Evolutionary conservation across 2,888 invertebrate genomes (phyloP).

Genomic region (Bellardia bayeri): DNA sequence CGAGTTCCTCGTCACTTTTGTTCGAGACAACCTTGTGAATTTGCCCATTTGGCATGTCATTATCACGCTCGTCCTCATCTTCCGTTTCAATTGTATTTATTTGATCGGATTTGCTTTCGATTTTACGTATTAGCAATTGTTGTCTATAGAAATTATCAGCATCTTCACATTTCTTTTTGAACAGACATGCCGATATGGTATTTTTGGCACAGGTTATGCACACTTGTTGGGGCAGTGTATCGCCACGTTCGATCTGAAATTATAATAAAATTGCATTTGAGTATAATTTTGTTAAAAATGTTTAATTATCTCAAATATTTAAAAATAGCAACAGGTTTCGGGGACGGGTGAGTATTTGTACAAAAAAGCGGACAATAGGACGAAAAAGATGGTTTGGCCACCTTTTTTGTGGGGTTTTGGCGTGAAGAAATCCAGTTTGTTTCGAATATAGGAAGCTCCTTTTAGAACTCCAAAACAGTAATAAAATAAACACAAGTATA

Average conservation of each 20-base stretch:
- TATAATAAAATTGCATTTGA: no score
- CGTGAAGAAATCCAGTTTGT: no score
- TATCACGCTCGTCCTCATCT: slow-evolving; percentile 51
- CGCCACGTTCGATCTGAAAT: slow-evolving; percentile 81
- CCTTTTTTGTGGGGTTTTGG: no score
- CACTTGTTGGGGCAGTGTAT: slow-evolving; percentile 83
- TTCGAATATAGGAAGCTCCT: no score
- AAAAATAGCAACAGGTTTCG: no score
- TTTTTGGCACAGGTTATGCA: slow-evolving; percentile 82
- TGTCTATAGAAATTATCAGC: slow-evolving; percentile 83
- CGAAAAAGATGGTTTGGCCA: no score
- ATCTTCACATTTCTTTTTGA: slow-evolving; percentile 84
- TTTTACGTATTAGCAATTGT: slow-evolving; percentile 81
- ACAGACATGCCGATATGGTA: slow-evolving; percentile 82
- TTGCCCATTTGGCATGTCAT: slow-evolving; percentile 64
- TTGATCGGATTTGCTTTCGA: slow-evolving; percentile 75
- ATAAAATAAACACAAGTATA: no score
- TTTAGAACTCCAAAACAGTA: no score
- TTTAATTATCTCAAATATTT: no score
- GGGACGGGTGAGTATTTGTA: no score
- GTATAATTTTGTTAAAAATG: no score
- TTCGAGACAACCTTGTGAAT: slow-evolving; percentile 23
- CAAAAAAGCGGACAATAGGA: no score
- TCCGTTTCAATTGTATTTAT: slow-evolving; percentile 49
- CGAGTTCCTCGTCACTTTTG: slow-evolving; percentile 44